Evolutionary conservation across 2,113 vertebrate genomes (phyloP).

Genomic region (Gila orcuttii): DNA sequence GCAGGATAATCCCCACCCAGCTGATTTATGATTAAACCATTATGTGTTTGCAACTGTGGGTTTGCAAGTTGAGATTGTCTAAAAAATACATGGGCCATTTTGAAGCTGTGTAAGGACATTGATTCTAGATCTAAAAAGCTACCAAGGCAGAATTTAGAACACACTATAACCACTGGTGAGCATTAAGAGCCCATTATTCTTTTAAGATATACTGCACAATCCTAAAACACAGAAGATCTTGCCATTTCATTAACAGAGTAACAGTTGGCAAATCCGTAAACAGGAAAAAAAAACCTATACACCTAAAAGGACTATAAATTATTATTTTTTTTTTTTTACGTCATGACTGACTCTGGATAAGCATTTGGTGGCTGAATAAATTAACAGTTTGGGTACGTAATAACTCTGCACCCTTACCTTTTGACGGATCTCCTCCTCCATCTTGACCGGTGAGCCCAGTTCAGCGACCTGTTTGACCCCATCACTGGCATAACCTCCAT

Average conservation of each 20-base stretch:
- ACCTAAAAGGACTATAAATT: neutral
- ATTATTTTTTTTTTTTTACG: neutral
- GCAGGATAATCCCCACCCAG: slow-evolving; percentile 32
- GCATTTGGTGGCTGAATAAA: neutral
- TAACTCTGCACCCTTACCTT: slow-evolving; percentile 79
- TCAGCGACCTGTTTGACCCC: slow-evolving; percentile 95
- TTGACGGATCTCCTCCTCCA: slow-evolving; percentile 99
- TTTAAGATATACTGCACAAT: neutral
- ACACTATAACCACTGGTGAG: neutral
- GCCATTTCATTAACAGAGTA: neutral
- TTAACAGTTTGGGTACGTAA: neutral
- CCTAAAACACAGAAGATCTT: neutral
- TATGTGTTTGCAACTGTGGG: slow-evolving; percentile 37
- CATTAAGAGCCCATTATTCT: neutral
- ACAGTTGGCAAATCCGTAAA: neutral
- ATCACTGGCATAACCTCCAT: slow-evolving; percentile 89
- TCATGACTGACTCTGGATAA: neutral
- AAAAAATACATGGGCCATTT: neutral
- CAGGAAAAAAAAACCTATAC: neutral
- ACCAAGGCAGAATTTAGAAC: neutral
- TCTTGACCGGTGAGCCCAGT: slow-evolving; percentile 95
- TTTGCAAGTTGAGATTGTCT: slow-evolving; percentile 49
- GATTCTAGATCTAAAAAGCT: slow-evolving; percentile 11
- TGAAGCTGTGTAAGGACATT: slow-evolving; percentile 14
- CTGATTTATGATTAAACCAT: slow-evolving; percentile 50